Base-by-base conservation (phyloP, 1,140 invertebrate species). In the Drosophila littoralis region DNA sequence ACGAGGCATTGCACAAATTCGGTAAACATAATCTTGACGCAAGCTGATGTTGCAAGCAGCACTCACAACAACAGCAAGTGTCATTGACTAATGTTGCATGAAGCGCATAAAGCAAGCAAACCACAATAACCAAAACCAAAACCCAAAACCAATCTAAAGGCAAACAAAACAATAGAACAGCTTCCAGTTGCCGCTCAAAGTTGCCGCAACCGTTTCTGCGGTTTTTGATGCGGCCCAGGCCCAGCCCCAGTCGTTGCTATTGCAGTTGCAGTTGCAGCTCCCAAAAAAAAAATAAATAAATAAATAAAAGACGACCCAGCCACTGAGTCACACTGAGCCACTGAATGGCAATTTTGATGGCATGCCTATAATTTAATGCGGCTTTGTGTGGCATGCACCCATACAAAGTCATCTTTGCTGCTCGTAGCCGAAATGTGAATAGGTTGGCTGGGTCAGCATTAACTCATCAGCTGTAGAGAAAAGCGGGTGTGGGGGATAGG, bases 1-100 rank as follows among this genome's bases (percentile, higher is more conserved):
- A 36, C 32, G 43, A 52, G 8, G 65, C 40, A 55, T 71, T 65
- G 52, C 60, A 75, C 58, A 59, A 75, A 71, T 60, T 48, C 13
- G 38, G 45, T 54, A 69, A 66, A 64, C 82, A 81, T 79, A 81
- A 81, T 81, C 63, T 81, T 84, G 80, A 84, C 76, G 80, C 72
- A 84, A 83, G 76, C 57, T 68, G 81, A 83, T 83, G 81, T 83
- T 83, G 81, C 81, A 83, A 83, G 80, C 64, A 58, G 48, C 73
- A 36, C 40, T 45, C 22, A 15, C 65, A 46, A 38, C 33, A 33
- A n/a, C 59, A 45, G 52, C 67, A 68, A 83, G 76, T 83, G 81
- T 83, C 81, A 84, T 83, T 83, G 81, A 83, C 81, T 83, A 84
- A 84, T 84, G 81, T 84, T 77, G 81, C 81, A 84, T 84, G 81